A percentile compares a stretch with the other conserved stretches of the same genome.
Conservation (phyloP, 2,888 invertebrate species). For the Rhogogaster chlorosoma region DNA sequence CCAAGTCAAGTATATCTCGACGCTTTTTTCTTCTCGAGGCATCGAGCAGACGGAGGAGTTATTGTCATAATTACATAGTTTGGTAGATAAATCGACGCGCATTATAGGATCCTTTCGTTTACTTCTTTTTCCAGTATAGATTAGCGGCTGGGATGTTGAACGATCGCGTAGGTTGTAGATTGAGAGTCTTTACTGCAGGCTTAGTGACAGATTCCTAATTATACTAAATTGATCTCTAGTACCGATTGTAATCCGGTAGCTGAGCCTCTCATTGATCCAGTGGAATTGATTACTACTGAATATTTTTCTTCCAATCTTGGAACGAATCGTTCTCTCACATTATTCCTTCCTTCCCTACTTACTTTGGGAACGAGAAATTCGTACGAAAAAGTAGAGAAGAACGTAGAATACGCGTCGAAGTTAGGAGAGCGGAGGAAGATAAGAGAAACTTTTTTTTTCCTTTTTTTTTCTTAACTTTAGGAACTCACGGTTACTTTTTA, state of each 20-base stretch:
- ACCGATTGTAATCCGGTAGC: conserved; percentile 3
- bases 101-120: not conserved
- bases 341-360: not conserved
- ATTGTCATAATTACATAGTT: not conserved
- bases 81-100: not conserved
- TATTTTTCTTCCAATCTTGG: not conserved
- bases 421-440: conserved; percentile 37
- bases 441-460: conserved; percentile 10
- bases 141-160: not conserved
- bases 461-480: conserved; percentile 64
- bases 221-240: conserved; percentile 7
- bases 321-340: not conserved
- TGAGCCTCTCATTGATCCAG: conserved; percentile 2
- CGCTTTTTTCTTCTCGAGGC: not conserved
- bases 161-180: conserved; percentile 18
- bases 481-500: conserved; percentile 70
- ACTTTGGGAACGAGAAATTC: not conserved
- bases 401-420: not conserved
- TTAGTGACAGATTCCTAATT: conserved; percentile 11
- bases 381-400: not conserved
- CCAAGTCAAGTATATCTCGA: not conserved
- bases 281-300: not conserved
- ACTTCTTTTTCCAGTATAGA: not conserved
- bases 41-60: not conserved
- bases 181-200: not conserved